Evolutionary conservation across 92 coral and sea anemone genomes (phyloP).

Genomic region (Heliopora coerulea): DNA sequence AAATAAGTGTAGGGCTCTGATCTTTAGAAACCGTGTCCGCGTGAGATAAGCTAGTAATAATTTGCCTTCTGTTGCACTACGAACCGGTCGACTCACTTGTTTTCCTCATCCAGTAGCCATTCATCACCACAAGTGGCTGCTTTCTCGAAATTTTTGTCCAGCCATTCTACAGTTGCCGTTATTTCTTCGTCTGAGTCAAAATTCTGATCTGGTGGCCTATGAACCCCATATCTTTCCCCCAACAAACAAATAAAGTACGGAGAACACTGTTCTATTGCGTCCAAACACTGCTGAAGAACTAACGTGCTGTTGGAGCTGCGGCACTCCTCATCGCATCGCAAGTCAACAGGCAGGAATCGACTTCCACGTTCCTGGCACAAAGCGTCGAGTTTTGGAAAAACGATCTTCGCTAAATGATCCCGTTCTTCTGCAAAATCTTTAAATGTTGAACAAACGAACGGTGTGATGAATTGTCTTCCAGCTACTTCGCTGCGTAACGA

Average conservation of each 20-base stretch:
- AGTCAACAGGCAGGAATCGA: constrained; percentile 77
- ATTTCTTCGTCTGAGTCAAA: constrained; percentile 61
- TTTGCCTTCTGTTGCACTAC: too few relatives aligned
- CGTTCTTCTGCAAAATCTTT: constrained; percentile 81
- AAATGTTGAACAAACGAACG: constrained; percentile 96
- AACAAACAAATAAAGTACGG: constrained; percentile 90
- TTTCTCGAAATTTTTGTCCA: constrained; percentile 74
- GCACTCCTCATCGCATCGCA: constrained; percentile 88
- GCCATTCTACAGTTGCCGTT: constrained; percentile 69
- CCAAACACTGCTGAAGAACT: constrained; percentile 77
- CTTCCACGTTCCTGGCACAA: constrained; percentile 78
- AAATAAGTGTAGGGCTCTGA: too few relatives aligned
- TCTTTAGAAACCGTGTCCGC: too few relatives aligned
- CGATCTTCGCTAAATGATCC: constrained; percentile 62
- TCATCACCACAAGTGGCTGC: constrained; percentile 86
- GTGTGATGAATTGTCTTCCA: constrained; percentile 64
- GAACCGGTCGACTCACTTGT: constrained; percentile 74
- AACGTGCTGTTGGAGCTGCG: constrained; percentile 63
- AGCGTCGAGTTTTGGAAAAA: constrained; percentile 75
- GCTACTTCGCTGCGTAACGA: constrained; percentile 62
- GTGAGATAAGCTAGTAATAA: too few relatives aligned
- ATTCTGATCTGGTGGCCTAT: constrained; percentile 56
- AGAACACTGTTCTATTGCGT: constrained; percentile 81
- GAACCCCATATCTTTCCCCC: constrained; percentile 92
- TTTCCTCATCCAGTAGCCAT: constrained; percentile 90